Base-by-base conservation (phyloP, 2,888 invertebrate genomes). In the Lamproptera curius region DNA sequence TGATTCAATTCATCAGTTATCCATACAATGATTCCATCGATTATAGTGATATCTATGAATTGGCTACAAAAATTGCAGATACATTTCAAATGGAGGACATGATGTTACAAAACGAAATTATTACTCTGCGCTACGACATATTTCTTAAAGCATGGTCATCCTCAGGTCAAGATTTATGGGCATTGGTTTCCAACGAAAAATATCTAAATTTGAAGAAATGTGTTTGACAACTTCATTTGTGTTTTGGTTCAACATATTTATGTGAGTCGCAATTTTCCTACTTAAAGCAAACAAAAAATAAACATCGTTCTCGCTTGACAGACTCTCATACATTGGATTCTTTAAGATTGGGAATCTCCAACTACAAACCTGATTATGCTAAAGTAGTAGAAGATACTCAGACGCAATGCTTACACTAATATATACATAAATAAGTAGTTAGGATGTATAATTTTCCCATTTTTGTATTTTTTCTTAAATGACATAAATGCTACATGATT, bases 181-280 rank as follows among this genome's bases (percentile, higher is more conserved):
- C 56, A 56, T 57, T 59, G 52, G 53, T 59, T 54, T 56, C 54
- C 61, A 56, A 55, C 36, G 58, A 61, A 13, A 58, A 56, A 58
- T 59, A 56, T 56, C 53, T 52, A 59, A 57, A 57, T 53, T 57
- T 56, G 52, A 58, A 58, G 51, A 58, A 60, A 58, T 55, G 54
- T 55, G 49, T 56, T 56, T 53, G 58, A 51, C 52, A 55, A 56
- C 51, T 56, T 11, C 53, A 59, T 58, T 53, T 52, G 49, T 59
- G 55, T 55, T 55, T 61, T 56, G 50, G 55, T 55, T 52, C 54
- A 53, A 55, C 51, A 57, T 57, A 56, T 50, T 55, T 53, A 55
- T 54, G 51, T 57, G 54, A 59, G 50, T 56, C 57, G 52, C 53
- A 56, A 57, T 56, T 56, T 57, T 56, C 54, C 50, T 52, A 54